Evolutionary conservation across 2,888 invertebrate species (phyloP).

Genomic region (Gastracanthus pulcherrimus): DNA sequence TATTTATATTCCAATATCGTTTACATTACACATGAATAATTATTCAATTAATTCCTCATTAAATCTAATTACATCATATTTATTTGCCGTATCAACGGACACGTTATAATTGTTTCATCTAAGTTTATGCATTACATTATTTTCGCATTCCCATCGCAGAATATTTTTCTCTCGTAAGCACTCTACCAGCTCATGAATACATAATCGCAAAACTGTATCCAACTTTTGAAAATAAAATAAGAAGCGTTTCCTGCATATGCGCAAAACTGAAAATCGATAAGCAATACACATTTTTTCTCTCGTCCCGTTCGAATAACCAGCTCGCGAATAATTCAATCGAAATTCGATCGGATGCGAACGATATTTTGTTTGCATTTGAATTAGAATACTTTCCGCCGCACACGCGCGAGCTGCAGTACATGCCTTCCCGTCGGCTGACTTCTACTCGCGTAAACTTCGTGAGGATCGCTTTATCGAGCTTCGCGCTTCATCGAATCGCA

Average conservation of each 20-base stretch:
- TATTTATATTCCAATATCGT: too few relatives aligned
- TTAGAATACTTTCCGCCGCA: constrained; percentile 5
- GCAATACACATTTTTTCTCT: neutral
- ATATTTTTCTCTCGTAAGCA: neutral
- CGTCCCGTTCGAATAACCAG: neutral
- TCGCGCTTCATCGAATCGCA: constrained; percentile 22
- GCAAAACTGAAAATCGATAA: neutral
- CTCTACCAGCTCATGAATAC: neutral
- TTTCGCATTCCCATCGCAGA: neutral
- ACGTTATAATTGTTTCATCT: neutral
- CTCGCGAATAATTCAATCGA: neutral
- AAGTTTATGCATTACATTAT: neutral
- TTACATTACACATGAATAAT: neutral
- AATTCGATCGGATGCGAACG: neutral
- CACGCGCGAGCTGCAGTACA: neutral
- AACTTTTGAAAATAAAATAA: constrained; percentile 4
- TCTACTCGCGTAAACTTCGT: constrained; percentile 1
- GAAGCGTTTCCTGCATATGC: neutral
- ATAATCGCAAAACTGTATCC: neutral
- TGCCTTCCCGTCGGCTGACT: neutral
- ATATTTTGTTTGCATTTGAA: constrained; percentile 6
- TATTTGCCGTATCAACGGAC: neutral
- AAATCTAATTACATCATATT: neutral
- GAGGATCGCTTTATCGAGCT: constrained; percentile 20
- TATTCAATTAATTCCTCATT: neutral